Evolutionary conservation across 2,888 invertebrate species (phyloP), one percentile per base, ranked within the genome.

Genomic region (Sarcophaga rosellei): DNA sequence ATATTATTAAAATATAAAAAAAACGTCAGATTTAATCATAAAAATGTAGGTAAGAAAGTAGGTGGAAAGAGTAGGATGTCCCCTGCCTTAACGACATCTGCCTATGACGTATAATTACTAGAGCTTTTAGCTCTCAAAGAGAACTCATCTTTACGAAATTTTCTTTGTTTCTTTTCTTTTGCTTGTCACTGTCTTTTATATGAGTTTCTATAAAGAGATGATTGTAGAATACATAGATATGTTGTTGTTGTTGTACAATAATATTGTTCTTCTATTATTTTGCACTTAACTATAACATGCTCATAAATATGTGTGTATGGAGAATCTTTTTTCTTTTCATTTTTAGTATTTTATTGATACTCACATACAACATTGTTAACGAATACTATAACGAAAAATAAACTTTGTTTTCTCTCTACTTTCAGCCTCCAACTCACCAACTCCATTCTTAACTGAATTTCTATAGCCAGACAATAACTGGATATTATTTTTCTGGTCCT

Each of bases 341-440:
- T 87, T 88, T 85, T 88, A 82, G 84, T 86, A 88, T 88, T 89
- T 88, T 88, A 89, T 89, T 88, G 89, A 89, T 88, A 88, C 86
- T 87, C 79, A 79, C 70, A 66, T 69, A 85, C 86, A 88, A 86
- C 80, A 85, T 85, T 87, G 86, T 84, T 77, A 72, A 76, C 35
- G 82, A 82, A 82, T 76, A n/a, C n/a, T n/a, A 83, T 78, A 86
- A 35, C 35, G 81, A 81, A 73, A 83, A 81, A 77, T 78, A 78
- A 74, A 80, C 44, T 65, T 72, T 68, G 12, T 61, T 68, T 68
- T 65, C 63, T 62, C 20, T 11, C 35, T n/a, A 0, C 45, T 63
- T 23, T 35, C 53, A n/a, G 20, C 4, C 79, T 23, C 65, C 65
- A 57, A 72, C 72, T 23, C 35, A 35, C 10, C 35, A 10, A 35